Base-by-base conservation (phyloP, 2,113 vertebrate genomes). In the Seriola quinqueradiata region DNA sequence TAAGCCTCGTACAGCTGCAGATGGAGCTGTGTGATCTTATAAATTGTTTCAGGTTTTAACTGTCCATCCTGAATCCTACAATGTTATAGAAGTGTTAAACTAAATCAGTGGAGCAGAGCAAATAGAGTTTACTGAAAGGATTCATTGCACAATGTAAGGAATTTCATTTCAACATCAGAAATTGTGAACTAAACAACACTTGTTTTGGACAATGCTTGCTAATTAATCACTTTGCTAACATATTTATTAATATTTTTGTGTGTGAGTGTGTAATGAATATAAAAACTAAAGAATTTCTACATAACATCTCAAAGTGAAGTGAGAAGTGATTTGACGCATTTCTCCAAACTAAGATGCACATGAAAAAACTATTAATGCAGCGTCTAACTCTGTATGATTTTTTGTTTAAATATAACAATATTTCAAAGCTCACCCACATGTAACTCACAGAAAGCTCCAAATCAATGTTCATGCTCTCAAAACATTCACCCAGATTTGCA, bases 361-460 rank as follows among this genome's bases (percentile, higher is more conserved):
- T 50, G 4, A 50, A 5, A 2, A 50, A 50, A 50, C 17, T 16
- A 50, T 17, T 50, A 17, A 50, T 5, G 46, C 14, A 50, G 14
- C 46, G 14, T 19, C 13, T 50, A 50, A 17, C 46, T 17, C 17
- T 42, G n/a, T 57, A 16, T 40, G 14, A 40, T 70, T 55, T 28
- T 28, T 28, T 28, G 28, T 28, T 70, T 19, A 46, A 16, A 16
- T 14, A 16, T 46, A 46, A 46, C 13, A 46, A 16, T 42, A 42
- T 16, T 76, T 59, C 16, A 70, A 64, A 0, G 21, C 0, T 3
- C 0, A 55, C 17, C 46, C 32, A 66, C 38, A 65, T 38, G 13
- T 4, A 34, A 48, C 23, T 23, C 21, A 9, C 8, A 42, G 0
- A 64, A 79, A 25, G 10, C 10, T 44, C 42, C 42, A 12, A 44